Evolutionary conservation across 2,888 invertebrate species (phyloP), one percentile per base, ranked within the genome.

Genomic region (Ochropleura plecta): DNA sequence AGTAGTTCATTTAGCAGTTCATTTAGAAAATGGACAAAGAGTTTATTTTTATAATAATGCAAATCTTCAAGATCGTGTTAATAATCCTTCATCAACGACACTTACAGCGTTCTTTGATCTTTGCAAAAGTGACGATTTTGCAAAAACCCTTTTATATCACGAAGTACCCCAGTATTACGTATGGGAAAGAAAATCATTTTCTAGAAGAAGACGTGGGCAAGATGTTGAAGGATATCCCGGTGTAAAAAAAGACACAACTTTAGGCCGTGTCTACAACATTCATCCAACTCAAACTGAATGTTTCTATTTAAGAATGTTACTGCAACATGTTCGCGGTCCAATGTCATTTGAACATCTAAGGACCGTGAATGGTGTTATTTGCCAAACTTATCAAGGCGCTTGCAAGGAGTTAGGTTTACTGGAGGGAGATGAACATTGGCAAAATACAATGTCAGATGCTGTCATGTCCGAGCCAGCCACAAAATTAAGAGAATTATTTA

Each of bases 51-150:
- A 73, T 79, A 73, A 66, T 57, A 81, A 74, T 70, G 77, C 65
- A 75, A 87, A 84, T 57, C 66, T 82, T 4, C 63, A 68, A 69
- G 76, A 83, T 67, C 73, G 75, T 6, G 65, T 80, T 0, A 78
- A 74, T 44, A 78, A 76, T 67, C 83, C 86, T 65, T 65, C 83
- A 60, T 76, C 70, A 40, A 88, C 86, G 20, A 89, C 88, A 42
- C 78, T 91, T 42, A 78, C 79, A 51, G 86, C 80, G 14, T 90
- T 89, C 76, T 90, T 90, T 69, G 80, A 88, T 63, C 78, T 89
- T 3, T 89, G 89, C 69, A 71, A 68, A 73, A 79, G 53, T 14
- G 88, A 90, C 71, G 79, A 82, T 53, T 90, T 90, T 84, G 89
- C 89, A 53, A 87, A 84, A 84, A 76, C 67, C 10, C 64, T 71